phyloP scores from a whole-genome alignment of 2,113 vertebrate species.

The Morone saxatilis region DNA sequence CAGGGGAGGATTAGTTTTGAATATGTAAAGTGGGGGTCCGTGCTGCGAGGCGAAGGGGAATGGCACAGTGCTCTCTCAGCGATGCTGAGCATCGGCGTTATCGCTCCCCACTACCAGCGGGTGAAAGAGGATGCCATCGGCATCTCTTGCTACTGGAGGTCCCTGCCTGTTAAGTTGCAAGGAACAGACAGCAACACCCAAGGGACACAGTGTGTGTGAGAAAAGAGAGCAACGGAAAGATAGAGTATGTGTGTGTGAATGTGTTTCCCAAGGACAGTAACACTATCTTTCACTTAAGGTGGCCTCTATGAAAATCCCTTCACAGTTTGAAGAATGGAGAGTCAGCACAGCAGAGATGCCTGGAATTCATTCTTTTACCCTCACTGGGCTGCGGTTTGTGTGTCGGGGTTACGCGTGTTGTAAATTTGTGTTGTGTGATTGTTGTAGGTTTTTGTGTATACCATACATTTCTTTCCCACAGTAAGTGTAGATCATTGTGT shows the following conservation, averaged over 20 bases:
- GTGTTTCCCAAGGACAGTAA: constrained; percentile 51
- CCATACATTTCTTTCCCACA: constrained; percentile 9
- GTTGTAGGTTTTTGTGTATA: constrained; percentile 8
- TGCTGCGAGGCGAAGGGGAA: constrained; percentile 77
- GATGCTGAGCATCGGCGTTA: constrained; percentile 46
- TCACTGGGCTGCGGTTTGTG: background rate
- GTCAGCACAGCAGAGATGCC: constrained; percentile 24
- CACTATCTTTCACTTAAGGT: constrained; percentile 57
- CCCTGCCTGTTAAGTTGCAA: constrained; percentile 62
- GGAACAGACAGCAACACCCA: constrained; percentile 68
- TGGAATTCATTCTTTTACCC: constrained; percentile 28
- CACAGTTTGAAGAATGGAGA: constrained; percentile 44
- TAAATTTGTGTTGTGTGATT: constrained; percentile 14
- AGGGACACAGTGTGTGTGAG: constrained; percentile 55
- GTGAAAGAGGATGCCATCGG: constrained; percentile 79
- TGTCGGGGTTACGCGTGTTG: constrained; percentile 16
- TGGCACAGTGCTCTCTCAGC: constrained; percentile 73
- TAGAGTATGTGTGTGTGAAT: constrained; percentile 6
- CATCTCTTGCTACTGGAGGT: constrained; percentile 81
- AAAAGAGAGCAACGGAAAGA: constrained; percentile 55
- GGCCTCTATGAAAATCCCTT: constrained; percentile 48
- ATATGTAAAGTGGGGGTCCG: constrained; percentile 91
- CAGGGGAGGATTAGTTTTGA: constrained; percentile 90
- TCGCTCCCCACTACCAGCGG: constrained; percentile 61
- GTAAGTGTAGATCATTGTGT: constrained; percentile 8